Evolutionary conservation across 2,797 vertebrate genomes (phyloP).

Genomic region (Phyllotis vaccarum): DNA sequence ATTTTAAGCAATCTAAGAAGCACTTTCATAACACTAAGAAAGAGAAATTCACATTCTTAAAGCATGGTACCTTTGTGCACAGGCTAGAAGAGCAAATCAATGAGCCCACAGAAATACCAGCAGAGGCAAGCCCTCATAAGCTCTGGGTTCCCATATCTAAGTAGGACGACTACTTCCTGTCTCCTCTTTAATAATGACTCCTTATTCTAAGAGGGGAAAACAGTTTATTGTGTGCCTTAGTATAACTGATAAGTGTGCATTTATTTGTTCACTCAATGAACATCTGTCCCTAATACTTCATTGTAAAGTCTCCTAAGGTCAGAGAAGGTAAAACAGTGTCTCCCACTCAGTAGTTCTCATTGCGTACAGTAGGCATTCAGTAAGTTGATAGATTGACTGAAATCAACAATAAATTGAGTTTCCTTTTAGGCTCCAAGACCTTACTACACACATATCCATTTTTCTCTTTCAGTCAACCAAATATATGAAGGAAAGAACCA

Average conservation of each 20-base stretch:
- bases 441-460: neutral
- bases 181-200: neutral
- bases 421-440: neutral
- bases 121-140: neutral
- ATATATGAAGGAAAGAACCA: neutral
- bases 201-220: slow-evolving; percentile 31
- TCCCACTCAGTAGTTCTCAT: neutral
- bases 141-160: neutral
- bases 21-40: slow-evolving; percentile 6
- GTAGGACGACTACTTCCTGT: neutral
- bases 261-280: slow-evolving; percentile 47
- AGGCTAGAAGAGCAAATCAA: neutral
- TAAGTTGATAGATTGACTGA: neutral
- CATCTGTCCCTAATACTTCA: slow-evolving; percentile 30
- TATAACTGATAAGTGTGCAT: slow-evolving; percentile 14
- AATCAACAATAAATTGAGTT: slow-evolving; percentile 38
- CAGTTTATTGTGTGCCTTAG: neutral
- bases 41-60: slow-evolving; percentile 15
- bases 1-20: slow-evolving; percentile 48
- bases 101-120: neutral
- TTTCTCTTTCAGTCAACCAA: slow-evolving; percentile 23
- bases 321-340: slow-evolving; percentile 39
- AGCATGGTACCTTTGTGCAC: neutral
- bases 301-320: neutral
- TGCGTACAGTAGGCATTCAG: slow-evolving; percentile 8